Conservation (phyloP, 2,113 vertebrate genomes). For the Notarius lentiginosus region DNA sequence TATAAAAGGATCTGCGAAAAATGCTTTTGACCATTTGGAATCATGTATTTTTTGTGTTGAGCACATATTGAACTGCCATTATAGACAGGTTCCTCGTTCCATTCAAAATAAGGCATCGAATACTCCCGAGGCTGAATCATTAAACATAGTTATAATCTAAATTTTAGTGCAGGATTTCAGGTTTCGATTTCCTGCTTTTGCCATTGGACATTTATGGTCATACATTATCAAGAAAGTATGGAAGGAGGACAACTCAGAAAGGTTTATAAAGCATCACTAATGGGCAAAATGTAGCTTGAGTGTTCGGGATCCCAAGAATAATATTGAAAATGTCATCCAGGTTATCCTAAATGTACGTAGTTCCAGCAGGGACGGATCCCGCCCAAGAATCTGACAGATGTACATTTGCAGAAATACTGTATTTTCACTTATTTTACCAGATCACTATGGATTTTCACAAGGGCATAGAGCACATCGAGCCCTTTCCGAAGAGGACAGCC, state of each 20-base stretch:
- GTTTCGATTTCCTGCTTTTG: not conserved
- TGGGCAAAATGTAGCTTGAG: not conserved
- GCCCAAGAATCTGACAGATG: no score
- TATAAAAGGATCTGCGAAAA: not conserved
- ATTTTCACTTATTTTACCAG: no score
- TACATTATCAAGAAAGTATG: not conserved
- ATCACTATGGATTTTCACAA: no score
- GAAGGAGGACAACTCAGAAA: not conserved
- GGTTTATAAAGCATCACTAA: not conserved
- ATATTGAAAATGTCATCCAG: no score
- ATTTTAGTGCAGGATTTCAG: not conserved
- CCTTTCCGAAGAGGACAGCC: no score
- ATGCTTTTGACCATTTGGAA: not conserved
- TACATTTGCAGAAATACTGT: no score
- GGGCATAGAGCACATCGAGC: no score
- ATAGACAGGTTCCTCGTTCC: not conserved
- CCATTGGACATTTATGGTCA: not conserved
- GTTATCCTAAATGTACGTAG: not conserved
- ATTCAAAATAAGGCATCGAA: not conserved
- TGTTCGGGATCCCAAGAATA: not conserved
- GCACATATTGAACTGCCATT: not conserved
- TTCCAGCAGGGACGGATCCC: no score
- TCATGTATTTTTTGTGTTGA: not conserved
- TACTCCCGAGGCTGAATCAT: not conserved
- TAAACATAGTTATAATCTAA: not conserved